Conservation (phyloP, 2,797 vertebrate genomes). For the Cottoperca gobio region DNA sequence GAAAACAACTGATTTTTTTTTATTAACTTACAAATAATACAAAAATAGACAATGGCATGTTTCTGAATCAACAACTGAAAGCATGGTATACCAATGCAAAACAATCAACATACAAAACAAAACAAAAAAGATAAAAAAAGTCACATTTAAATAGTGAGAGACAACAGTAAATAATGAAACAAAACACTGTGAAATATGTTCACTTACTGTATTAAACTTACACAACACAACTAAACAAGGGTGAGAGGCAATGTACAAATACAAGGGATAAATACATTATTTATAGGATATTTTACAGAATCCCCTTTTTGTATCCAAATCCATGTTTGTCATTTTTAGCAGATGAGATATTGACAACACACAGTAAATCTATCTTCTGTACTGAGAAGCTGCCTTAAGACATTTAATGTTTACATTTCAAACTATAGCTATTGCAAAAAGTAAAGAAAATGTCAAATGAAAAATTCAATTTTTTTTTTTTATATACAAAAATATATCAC, state of each 20-base stretch:
- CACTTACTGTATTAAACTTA: slow-evolving; percentile 91
- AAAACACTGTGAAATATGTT: slow-evolving; percentile 91
- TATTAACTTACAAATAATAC: slow-evolving; percentile 98
- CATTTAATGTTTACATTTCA: slow-evolving; percentile 95
- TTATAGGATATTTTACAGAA: slow-evolving; percentile 98
- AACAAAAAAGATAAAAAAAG: slow-evolving; percentile 84
- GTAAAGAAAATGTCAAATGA: slow-evolving; percentile 84
- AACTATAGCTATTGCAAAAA: slow-evolving; percentile 84
- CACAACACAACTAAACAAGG: slow-evolving; percentile 93
- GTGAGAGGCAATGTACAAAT: slow-evolving; percentile 94
- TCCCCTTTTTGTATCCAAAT: slow-evolving; percentile 88
- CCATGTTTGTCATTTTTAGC: slow-evolving; percentile 90
- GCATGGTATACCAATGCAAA: slow-evolving; percentile 90
- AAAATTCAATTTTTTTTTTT: slow-evolving; percentile 89
- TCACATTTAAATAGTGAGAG: slow-evolving; percentile 94
- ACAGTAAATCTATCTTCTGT: slow-evolving; percentile 87
- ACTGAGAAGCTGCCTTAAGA: slow-evolving; percentile 93
- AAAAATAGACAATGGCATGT: slow-evolving; percentile 98
- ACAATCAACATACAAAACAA: slow-evolving; percentile 72
- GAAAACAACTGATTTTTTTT: slow-evolving; percentile 69
- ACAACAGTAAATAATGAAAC: slow-evolving; percentile 90
- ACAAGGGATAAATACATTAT: slow-evolving; percentile 99
- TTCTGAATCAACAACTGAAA: slow-evolving; percentile 90
- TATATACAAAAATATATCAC: slow-evolving; percentile 96
- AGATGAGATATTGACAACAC: slow-evolving; percentile 89